phyloP scores from a whole-genome alignment of 2,888 invertebrate species.

The Synergus umbraculus region DNA sequence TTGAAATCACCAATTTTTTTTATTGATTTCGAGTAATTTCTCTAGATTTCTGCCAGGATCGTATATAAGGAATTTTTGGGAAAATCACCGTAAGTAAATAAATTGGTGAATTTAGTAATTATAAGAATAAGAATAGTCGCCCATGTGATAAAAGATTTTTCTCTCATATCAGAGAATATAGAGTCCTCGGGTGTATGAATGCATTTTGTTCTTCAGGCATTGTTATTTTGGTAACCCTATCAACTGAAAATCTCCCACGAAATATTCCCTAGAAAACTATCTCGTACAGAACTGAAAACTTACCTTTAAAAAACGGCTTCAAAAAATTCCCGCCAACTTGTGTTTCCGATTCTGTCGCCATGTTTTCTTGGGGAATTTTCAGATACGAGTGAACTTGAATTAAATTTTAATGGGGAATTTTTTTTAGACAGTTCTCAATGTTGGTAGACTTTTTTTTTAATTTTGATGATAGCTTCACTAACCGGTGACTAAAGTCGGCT shows the following conservation, averaged over 20 bases:
- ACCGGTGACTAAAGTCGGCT: conserved; percentile 33
- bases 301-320: neutral
- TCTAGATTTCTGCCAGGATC: conserved; percentile 39
- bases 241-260: neutral
- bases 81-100: conserved; percentile 24
- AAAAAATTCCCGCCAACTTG: conserved; percentile 24
- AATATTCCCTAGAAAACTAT: conserved; percentile 20
- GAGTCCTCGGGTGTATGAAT: neutral
- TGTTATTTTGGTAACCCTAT: neutral
- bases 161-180: neutral
- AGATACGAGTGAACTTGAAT: neutral
- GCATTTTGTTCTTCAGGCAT: no score
- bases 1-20: conserved; percentile 38
- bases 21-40: conserved; percentile 41
- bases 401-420: conserved; percentile 1
- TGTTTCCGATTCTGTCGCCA: neutral
- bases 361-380: neutral
- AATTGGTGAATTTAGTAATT: neutral
- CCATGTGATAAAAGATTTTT: neutral
- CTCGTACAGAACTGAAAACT: neutral
- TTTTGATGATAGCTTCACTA: conserved; percentile 8
- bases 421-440: neutral
- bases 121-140: neutral
- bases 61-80: conserved; percentile 2
- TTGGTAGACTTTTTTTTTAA: conserved; percentile 22